Base-by-base conservation (phyloP, 1,140 invertebrate genomes). In the Venustaconcha ellipsiformis region DNA sequence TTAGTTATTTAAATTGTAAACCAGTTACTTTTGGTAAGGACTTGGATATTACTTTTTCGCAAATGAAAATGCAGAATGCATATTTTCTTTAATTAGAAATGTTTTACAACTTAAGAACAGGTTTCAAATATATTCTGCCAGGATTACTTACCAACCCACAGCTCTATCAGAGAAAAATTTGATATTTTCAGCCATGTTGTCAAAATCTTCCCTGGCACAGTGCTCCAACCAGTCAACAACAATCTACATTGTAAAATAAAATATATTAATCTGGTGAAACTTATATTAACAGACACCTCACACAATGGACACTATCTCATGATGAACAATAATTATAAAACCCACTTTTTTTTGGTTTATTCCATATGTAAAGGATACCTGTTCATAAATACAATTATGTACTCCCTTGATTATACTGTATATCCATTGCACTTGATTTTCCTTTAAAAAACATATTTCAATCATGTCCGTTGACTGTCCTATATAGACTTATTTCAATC, bases 161-260 rank as follows among this genome's bases (percentile, higher is more conserved):
- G 94, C 94, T 86, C 93, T 93, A 83, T 95, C 94, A 13, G 93
- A 92, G 84, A 94, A 95, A 85, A 94, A 92, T 80, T 94, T 92
- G 17, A 94, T 89, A 58, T 93, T 91, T 59, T 93, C 92, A 63
- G 92, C 92, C 66, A 91, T 91, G 71, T 92, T 92, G 58, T 93
- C 92, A 83, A 90, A 77, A 37, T 90, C 83, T 84, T 96, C 95
- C 23, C 93, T 89, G 18, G 94, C 93, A 89, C 94, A 95, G 68
- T 93, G 93, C 90, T 99, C 97, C 56, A 99, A 87, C 96, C 97
- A 98, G 88, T 98, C 96, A 23, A 98, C 94, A 57, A 99, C 93
- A 65, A 97, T 87, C 88, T 89, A 77, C 18, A 70, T 60, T 0
- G 37, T 26, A 26, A 26, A 26, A 76, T 67, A 65, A 55, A 57